Conservation (phyloP, 2,113 vertebrate genomes). For the Platanista minor region DNA sequence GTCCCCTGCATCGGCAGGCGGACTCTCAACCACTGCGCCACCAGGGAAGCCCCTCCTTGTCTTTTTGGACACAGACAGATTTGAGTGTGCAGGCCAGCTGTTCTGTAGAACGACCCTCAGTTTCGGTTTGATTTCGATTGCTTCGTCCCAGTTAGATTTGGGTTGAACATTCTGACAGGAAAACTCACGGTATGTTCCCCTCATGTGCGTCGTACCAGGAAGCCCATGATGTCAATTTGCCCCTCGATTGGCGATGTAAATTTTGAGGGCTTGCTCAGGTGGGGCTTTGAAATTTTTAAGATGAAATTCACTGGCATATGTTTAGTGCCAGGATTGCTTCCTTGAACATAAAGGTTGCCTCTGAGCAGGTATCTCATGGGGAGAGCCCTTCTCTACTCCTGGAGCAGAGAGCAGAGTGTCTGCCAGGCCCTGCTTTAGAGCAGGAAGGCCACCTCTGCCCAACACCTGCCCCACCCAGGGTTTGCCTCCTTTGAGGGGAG, state of each 20-base stretch:
- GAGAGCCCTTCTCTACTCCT: neutral
- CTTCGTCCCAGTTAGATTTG: neutral
- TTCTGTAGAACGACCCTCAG: too few relatives aligned
- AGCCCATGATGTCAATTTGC: too few relatives aligned
- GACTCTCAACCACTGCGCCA: too few relatives aligned
- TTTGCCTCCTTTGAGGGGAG: neutral
- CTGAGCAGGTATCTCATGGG: neutral
- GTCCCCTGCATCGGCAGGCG: too few relatives aligned
- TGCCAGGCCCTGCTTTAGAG: neutral
- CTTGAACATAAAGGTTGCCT: neutral
- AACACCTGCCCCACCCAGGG: neutral
- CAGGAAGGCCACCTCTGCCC: neutral
- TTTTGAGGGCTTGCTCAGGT: neutral
- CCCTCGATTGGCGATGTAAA: rapidly evolving
- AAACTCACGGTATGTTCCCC: rapidly evolving
- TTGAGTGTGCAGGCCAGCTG: rapidly evolving
- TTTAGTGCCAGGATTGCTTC: neutral
- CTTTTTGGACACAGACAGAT: rapidly evolving
- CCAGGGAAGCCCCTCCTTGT: neutral
- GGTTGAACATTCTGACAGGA: neutral
- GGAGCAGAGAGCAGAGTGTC: rapidly evolving
- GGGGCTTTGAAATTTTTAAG: neutral
- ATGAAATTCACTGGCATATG: neutral
- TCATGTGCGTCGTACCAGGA: rapidly evolving
- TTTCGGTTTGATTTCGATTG: neutral